Conservation (phyloP, 2,797 vertebrate species). For the Fratercula arctica region DNA sequence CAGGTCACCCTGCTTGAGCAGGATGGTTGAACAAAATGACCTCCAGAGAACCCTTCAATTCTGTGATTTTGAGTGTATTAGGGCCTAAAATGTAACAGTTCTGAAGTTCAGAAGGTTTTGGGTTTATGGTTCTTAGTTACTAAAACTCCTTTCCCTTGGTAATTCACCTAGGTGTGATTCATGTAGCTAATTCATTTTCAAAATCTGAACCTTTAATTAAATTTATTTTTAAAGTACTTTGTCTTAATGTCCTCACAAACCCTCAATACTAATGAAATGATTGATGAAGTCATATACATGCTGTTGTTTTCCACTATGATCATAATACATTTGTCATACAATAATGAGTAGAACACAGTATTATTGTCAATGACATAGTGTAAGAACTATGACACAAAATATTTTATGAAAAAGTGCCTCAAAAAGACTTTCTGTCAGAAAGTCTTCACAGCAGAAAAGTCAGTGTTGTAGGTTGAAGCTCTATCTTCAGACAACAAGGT, state of each 20-base stretch:
- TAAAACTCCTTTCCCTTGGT: neutral
- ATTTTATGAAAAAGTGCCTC: neutral
- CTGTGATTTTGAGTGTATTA: neutral
- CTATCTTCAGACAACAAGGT: neutral
- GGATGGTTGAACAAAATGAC: neutral
- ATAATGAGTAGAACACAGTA: neutral
- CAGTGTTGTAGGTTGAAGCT: rapidly evolving
- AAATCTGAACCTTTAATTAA: neutral
- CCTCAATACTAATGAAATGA: neutral
- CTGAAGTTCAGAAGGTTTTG: neutral
- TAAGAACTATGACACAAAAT: neutral
- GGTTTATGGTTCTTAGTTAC: neutral
- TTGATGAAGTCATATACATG: neutral
- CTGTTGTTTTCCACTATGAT: neutral
- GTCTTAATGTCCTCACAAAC: neutral
- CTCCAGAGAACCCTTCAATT: neutral
- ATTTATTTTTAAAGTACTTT: neutral
- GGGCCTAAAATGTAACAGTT: neutral
- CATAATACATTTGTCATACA: neutral
- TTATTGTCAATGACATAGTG: neutral
- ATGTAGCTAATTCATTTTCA: neutral
- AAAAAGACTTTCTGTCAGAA: neutral
- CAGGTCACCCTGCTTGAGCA: neutral
- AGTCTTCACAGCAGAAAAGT: rapidly evolving
- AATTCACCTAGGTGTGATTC: neutral